Base-by-base conservation (phyloP, 2,797 vertebrate species). In the Eremophila alpestris region DNA sequence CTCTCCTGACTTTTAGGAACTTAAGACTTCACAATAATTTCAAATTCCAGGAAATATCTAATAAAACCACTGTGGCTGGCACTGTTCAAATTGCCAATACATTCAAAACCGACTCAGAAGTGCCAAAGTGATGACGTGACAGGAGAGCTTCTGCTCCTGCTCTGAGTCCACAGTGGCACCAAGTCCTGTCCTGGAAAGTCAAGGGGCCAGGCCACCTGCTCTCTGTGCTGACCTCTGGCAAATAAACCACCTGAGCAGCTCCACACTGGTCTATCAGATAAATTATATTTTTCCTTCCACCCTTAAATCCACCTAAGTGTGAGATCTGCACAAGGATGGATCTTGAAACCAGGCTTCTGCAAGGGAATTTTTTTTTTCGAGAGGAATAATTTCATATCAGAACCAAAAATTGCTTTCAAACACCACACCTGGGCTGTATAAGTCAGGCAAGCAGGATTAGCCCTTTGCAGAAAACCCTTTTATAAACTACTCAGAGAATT, bases 11-110 rank as follows among this genome's bases (percentile, higher is more conserved):
- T 94, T 48, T 85, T 29, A 91, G 58, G 60, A 95, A 71, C 81
- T 87, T 55, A 48, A 83, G 21, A 40, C 45, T 93, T 81, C 94
- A 73, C 83, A 91, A 79, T 68, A 71, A 85, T 85, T 81, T 95
- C 78, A 85, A 89, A 87, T 96, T 95, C 89, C 87, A 83, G 87
- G 94, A 95, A 94, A 81, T 68, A 89, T n/a, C 87, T 92, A 91
- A 93, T 93, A 93, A 93, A 94, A 91, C 46, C 71, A 52, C 51
- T 78, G 69, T 79, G 78, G 58, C 62, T 92, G 69, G 69, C 91
- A 91, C 67, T n/a, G 70, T 48, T 91, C 59, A 86, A 65, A 83
- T 55, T 78, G 22, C 58, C 75, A 51, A 55, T 92, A 93, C 63
- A 86, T 95, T 91, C 75, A 91, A 40, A 91, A 69, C 36, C 21